Evolutionary conservation across 2,113 vertebrate species (phyloP), one percentile per base, ranked within the genome.

Genomic region (Panthera uncia): DNA sequence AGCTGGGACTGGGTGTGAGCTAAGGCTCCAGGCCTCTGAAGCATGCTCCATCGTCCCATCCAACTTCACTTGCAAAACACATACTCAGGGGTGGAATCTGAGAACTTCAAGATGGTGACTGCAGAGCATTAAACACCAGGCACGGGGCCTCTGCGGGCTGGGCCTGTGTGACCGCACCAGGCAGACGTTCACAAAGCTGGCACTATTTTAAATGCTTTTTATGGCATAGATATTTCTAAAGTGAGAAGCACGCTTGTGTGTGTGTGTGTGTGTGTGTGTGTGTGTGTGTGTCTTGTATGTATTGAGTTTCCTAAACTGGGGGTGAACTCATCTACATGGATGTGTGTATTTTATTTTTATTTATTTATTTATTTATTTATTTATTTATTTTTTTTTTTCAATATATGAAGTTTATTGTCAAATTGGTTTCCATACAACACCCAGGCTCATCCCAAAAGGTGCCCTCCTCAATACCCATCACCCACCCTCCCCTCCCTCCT

Each of bases 41-140:
- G n/a, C n/a, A 2, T 1, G 8, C 19, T 7, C 79, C 7, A 6
- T 23, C 19, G 14, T 19, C 27, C 45, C 50, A 7, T 11, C 1
- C 0, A 19, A 45, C 41, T 57, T 50, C 18, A 52, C 45, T 23
- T 33, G 5, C 5, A 36, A 81, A 50, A 45, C 73, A 81, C 45
- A 33, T 23, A 29, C 7, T 11, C 80, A 5, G 18, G 19, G 45
- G 69, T 66, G 15, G 73, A 73, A 19, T 50, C 8, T 3, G 25
- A n/a, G 73, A 94, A 78, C 69, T 66, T 96, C 14, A 36, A 15
- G 36, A 31, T 3, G 13, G 65, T 2, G 9, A 13, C 13, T 29
- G 29, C 13, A 71, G 41, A 69, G 23, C 23, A 23, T 18, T 45
- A 12, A 31, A 65, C 3, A 5, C 31, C 12, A 29, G 36, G 85